These are phyloP conservation scores for Laticauda laticaudata DNA, from an alignment of 2,113 vertebrate genomes.

Conservation along the genomic window DNA sequence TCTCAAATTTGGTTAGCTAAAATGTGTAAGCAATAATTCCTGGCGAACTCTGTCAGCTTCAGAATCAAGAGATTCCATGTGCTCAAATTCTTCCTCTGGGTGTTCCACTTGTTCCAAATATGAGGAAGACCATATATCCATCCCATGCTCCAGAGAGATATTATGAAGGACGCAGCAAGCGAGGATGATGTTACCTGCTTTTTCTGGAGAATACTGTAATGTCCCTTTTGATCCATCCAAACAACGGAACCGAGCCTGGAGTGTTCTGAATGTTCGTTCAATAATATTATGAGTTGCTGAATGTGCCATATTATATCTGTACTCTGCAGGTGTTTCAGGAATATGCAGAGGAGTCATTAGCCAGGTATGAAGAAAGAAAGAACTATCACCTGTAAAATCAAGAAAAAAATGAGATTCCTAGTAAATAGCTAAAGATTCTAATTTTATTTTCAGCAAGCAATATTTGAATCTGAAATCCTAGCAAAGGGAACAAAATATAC, in stretches of 20 bases:
- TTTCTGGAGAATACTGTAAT: constrained; percentile 92
- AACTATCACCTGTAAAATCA: constrained; percentile 78
- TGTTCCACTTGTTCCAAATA: constrained; percentile 77
- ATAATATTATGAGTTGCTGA: constrained; percentile 85
- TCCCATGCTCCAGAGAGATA: constrained; percentile 86
- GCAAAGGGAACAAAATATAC: background rate
- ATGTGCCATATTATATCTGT: constrained; percentile 89
- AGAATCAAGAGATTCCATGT: constrained; percentile 81
- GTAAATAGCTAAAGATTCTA: background rate
- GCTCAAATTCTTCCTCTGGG: constrained; percentile 75
- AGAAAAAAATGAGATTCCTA: constrained; percentile 27
- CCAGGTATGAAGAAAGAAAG: constrained; percentile 85
- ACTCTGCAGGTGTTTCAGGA: constrained; percentile 82
- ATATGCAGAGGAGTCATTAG: constrained; percentile 87
- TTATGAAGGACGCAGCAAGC: constrained; percentile 97
- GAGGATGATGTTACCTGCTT: constrained; percentile 89
- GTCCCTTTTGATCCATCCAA: constrained; percentile 90
- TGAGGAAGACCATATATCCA: constrained; percentile 87
- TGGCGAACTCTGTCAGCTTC: constrained; percentile 82
- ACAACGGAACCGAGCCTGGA: constrained; percentile 89
- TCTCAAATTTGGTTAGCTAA: constrained; percentile 69
- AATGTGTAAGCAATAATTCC: constrained; percentile 85
- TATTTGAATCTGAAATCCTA: background rate
- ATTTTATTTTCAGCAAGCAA: background rate
- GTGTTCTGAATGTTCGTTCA: constrained; percentile 83